A percentile compares a stretch with the other conserved stretches of the same genome.
These are phyloP conservation scores for Prosapia bicincta DNA, from an alignment of 2,888 invertebrate genomes.

Conservation along the genomic window DNA sequence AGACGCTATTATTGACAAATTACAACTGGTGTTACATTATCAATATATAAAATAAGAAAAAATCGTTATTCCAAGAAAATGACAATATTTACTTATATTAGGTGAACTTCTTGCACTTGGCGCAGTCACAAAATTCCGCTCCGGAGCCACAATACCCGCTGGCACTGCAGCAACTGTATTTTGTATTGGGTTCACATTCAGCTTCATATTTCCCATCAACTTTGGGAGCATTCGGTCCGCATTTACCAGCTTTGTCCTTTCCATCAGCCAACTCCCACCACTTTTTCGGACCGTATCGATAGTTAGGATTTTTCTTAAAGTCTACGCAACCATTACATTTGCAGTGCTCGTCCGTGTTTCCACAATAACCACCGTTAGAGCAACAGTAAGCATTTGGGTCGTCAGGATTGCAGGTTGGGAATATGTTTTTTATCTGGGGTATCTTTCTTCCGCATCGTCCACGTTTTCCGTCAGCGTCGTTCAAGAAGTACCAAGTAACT, in stretches of 20 bases:
- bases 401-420: too few species aligned
- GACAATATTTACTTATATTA: too few species aligned
- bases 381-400: slow-evolving; percentile 31
- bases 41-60: too few species aligned
- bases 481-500: too few species aligned
- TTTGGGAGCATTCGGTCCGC: slow-evolving; percentile 15
- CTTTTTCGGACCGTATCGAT: slow-evolving; percentile 20
- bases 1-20: too few species aligned
- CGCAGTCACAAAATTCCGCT: slow-evolving; percentile 25
- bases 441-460: slow-evolving; percentile 32
- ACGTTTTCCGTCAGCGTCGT: slow-evolving; percentile 28
- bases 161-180: slow-evolving; percentile 24
- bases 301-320: slow-evolving; percentile 26
- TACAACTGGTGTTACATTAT: too few species aligned
- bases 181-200: too few species aligned
- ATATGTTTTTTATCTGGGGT: slow-evolving; percentile 27
- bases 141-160: slow-evolving; percentile 26
- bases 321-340: slow-evolving; percentile 31
- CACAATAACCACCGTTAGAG: too few species aligned
- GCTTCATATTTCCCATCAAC: slow-evolving; percentile 16
- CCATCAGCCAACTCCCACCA: too few species aligned
- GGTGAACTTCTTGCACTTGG: slow-evolving; percentile 11
- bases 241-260: too few species aligned
- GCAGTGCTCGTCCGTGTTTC: slow-evolving; percentile 25
- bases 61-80: too few species aligned